phyloP scores from a whole-genome alignment of 2,113 vertebrate species.

The Hippocampus barbouri region DNA sequence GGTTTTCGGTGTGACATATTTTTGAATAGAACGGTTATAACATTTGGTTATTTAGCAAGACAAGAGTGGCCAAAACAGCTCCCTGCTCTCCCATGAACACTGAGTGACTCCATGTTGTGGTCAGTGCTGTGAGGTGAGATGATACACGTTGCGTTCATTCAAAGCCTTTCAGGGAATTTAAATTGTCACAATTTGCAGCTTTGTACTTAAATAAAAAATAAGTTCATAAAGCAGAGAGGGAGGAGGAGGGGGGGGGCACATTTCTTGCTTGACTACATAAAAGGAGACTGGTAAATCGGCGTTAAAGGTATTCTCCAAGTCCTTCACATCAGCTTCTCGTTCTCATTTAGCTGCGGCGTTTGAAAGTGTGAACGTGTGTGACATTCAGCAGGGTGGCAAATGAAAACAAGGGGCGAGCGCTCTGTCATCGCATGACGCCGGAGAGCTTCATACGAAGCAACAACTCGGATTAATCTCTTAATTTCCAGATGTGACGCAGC shows the following conservation, averaged over 20 bases:
- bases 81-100: background rate
- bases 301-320: background rate
- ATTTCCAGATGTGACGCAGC: constrained; percentile 61
- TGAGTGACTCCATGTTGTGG: background rate
- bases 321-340: constrained; percentile 9
- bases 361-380: constrained; percentile 65
- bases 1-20: background rate
- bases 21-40: background rate
- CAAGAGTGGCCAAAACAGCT: background rate
- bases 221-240: background rate
- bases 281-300: background rate
- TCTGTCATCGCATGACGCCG: constrained; percentile 58
- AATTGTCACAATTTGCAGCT: background rate
- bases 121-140: background rate
- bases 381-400: constrained; percentile 67
- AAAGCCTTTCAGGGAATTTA: background rate
- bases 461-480: constrained; percentile 52
- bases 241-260: background rate
- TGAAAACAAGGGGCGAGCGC: constrained; percentile 44
- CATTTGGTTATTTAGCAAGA: background rate
- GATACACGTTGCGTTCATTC: background rate
- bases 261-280: background rate
- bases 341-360: constrained; percentile 42
- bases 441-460: constrained; percentile 60
- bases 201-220: background rate